Conservation (phyloP, 2,888 invertebrate genomes). For the Hemicrepidius hirtus region DNA sequence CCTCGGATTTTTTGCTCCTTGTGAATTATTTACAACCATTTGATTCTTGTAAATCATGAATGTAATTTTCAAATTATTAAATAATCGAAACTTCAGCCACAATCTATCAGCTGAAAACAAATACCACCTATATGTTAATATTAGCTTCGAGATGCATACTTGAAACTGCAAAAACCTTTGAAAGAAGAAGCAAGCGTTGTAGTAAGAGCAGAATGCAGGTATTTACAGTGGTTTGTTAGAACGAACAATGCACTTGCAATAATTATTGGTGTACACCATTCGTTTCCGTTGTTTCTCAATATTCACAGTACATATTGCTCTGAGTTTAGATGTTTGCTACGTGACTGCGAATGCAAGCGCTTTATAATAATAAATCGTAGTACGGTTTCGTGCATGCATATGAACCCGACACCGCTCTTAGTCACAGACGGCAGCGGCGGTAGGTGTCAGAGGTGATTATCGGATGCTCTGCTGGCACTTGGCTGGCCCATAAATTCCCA, state of each 20-base stretch:
- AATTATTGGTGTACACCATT: slow-evolving; percentile 57
- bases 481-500: slow-evolving; percentile 53
- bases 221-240: slow-evolving; percentile 14
- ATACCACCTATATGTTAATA: too few species aligned
- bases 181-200: too few species aligned
- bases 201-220: too few species aligned
- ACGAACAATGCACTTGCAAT: slow-evolving; percentile 38
- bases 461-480: slow-evolving; percentile 51
- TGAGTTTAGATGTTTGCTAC: slow-evolving; percentile 66
- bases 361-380: slow-evolving; percentile 69
- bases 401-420: slow-evolving; percentile 68
- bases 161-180: too few species aligned
- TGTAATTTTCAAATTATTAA: too few species aligned
- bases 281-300: slow-evolving; percentile 68
- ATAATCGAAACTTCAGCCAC: too few species aligned
- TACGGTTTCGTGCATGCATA: slow-evolving; percentile 67
- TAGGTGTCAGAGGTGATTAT: slow-evolving; percentile 54
- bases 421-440: slow-evolving; percentile 60
- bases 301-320: slow-evolving; percentile 66
- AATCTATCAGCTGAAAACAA: too few species aligned
- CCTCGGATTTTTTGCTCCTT: too few species aligned
- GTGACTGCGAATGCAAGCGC: slow-evolving; percentile 70
- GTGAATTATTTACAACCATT: too few species aligned
- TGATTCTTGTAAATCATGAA: too few species aligned
- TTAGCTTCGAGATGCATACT: too few species aligned